phyloP scores from a whole-genome alignment of 1,140 invertebrate species.

The Pachypeltis micranthus region DNA sequence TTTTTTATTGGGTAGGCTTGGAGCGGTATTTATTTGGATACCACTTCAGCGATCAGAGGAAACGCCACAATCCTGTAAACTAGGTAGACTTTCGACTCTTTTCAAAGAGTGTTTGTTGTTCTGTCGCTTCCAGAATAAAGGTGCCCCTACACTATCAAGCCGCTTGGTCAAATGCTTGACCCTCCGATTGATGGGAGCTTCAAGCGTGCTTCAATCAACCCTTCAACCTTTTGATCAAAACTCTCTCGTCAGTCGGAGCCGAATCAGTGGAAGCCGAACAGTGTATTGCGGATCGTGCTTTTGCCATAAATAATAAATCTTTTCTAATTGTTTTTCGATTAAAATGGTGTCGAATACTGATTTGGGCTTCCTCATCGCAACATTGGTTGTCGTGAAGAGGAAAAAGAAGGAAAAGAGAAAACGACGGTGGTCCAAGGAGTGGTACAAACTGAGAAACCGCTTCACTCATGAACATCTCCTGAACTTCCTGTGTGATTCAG shows the following conservation, averaged over 20 bases:
- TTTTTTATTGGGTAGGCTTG: too few relatives aligned
- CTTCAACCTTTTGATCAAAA: constrained; percentile 12
- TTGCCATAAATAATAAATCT: too few relatives aligned
- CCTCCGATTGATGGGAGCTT: constrained; percentile 6
- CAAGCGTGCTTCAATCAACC: constrained; percentile 11
- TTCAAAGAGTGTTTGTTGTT: too few relatives aligned
- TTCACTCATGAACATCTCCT: background rate
- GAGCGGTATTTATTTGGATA: too few relatives aligned
- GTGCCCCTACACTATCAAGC: constrained; percentile 7
- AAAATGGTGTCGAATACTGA: background rate
- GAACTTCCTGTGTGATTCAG: background rate
- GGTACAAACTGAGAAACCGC: background rate
- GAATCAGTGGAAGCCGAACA: too few relatives aligned
- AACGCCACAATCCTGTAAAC: too few relatives aligned
- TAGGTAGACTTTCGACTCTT: too few relatives aligned
- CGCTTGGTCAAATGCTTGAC: constrained; percentile 7
- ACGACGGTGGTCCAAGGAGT: constrained; percentile 8
- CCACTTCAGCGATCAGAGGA: too few relatives aligned
- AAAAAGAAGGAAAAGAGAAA: constrained; percentile 7
- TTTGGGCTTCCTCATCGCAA: constrained; percentile 6
- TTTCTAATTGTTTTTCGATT: too few relatives aligned
- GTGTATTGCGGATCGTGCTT: too few relatives aligned
- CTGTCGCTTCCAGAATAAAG: too few relatives aligned
- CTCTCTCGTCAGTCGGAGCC: constrained; percentile 3
- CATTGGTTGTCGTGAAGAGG: background rate